These are phyloP conservation scores for Parotocinclus haroldoi DNA, from an alignment of 2,797 vertebrate species.

Conservation along the genomic window DNA sequence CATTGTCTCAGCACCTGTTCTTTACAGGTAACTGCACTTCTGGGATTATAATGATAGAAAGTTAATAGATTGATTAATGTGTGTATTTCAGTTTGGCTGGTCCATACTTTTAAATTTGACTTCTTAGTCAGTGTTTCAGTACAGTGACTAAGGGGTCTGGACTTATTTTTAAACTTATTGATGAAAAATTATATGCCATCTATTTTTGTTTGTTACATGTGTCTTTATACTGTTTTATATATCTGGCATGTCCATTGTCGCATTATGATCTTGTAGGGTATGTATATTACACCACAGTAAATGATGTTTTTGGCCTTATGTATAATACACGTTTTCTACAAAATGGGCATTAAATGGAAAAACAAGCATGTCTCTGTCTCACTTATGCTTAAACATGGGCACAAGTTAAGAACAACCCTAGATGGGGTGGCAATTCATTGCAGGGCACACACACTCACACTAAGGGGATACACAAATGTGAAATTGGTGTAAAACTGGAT, in stretches of 20 bases:
- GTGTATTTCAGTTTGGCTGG: conserved; percentile 46
- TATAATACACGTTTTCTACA: conserved; percentile 67
- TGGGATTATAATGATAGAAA: conserved; percentile 12
- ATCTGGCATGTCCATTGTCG: conserved; percentile 56
- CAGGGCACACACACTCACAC: no score
- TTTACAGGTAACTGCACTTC: conserved; percentile 31
- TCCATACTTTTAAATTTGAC: conserved; percentile 59
- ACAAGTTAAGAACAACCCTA: no score
- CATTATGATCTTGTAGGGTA: conserved; percentile 78
- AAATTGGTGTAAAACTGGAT: no score
- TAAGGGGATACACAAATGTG: no score
- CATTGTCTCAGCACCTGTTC: not conserved
- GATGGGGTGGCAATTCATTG: no score
- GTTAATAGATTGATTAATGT: not conserved
- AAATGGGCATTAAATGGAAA: conserved; percentile 1
- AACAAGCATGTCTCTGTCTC: no score
- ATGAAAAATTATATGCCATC: conserved; percentile 81
- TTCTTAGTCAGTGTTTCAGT: conserved; percentile 61
- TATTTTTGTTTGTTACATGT: conserved; percentile 78
- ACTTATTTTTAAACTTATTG: conserved; percentile 66
- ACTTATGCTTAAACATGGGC: no score
- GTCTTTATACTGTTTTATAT: conserved; percentile 68
- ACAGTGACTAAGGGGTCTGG: conserved; percentile 47
- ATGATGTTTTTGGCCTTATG: conserved; percentile 59
- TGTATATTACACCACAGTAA: conserved; percentile 74